Evolutionary conservation across 2,797 vertebrate species (phyloP).

Genomic region (Pelodytes ibericus): DNA sequence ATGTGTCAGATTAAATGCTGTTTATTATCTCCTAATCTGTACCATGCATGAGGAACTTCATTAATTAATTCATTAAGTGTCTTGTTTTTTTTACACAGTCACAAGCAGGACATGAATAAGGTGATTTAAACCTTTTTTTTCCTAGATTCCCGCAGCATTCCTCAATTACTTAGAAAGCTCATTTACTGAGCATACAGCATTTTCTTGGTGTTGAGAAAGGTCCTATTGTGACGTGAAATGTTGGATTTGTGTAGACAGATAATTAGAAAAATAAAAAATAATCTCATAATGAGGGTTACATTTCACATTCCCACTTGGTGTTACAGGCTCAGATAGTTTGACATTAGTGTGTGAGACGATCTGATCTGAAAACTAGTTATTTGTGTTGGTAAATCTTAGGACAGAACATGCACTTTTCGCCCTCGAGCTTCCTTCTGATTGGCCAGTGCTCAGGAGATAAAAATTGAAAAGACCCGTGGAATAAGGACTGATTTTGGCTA

Average conservation of each 20-base stretch:
- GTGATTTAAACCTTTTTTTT: slow-evolving; percentile 7
- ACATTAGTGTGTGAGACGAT: not conserved
- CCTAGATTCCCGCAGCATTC: not conserved
- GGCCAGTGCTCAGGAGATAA: too few species aligned
- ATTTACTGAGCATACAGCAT: not conserved
- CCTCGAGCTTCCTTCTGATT: too few species aligned
- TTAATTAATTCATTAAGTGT: slow-evolving; percentile 4
- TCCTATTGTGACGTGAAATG: too few species aligned
- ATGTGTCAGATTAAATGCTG: slow-evolving; percentile 22
- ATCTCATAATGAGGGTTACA: too few species aligned
- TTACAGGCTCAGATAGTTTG: not conserved
- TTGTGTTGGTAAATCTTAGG: too few species aligned
- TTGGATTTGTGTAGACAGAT: too few species aligned
- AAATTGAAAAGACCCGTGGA: too few species aligned
- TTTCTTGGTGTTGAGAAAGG: not conserved
- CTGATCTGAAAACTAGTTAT: not conserved
- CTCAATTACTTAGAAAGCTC: slow-evolving; percentile 6
- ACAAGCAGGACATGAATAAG: slow-evolving; percentile 16
- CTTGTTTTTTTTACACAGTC: not conserved
- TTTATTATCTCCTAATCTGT: slow-evolving; percentile 17
- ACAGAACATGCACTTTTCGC: too few species aligned
- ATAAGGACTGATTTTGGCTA: too few species aligned
- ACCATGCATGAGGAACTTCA: not conserved
- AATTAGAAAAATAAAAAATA: too few species aligned
- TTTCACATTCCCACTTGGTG: too few species aligned